Base-by-base conservation (phyloP, 2,888 invertebrate species). In the Macrophya alboannulata region DNA sequence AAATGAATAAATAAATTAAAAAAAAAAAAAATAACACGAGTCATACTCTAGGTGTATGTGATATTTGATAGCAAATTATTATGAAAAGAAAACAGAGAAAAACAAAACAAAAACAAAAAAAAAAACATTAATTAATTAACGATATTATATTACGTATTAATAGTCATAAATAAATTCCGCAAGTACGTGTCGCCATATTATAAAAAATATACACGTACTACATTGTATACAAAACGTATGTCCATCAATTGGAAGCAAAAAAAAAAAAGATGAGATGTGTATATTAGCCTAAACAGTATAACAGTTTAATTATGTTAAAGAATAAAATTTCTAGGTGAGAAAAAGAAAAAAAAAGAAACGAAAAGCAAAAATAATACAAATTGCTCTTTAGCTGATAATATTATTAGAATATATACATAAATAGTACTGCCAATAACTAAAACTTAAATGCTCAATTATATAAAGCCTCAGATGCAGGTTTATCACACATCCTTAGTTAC, bases 381-480 rank as follows among this genome's bases (percentile, higher is more conserved):
- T 71, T 71, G 40, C 40, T 71, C 37, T 40, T 31, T 71, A 62
- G 62, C 15, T 68, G 37, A 74, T 74, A 74, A 43, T 74, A 74
- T 45, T 45, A 43, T 15, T 74, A 43, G 45, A 74, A 74, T 74
- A 74, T 43, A 72, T 65, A 65, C 25, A 31, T 65, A 25, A 65
- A 62, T 68, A 83, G 68, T 68, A 83, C 83, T 83, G 83, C 83
- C 83, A 83, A 71, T 83, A 68, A 71, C n/a, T 68, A 83, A 83
- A 83, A 83, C 83, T 48, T 65, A 83, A 71, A 83, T 83, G 83
- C 83, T 83, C 83, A 83, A 83, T 65, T 31, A 68, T 48, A 79
- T 6, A 65, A 83, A 68, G 83, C 83, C 83, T 83, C 48, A 6
- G 17, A 83, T 62, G 37, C 40, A 8, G 8, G n/a, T 51, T 55